These are phyloP conservation scores for Euzophera pinguis DNA, from an alignment of 2,888 invertebrate genomes.

Conservation along the genomic window DNA sequence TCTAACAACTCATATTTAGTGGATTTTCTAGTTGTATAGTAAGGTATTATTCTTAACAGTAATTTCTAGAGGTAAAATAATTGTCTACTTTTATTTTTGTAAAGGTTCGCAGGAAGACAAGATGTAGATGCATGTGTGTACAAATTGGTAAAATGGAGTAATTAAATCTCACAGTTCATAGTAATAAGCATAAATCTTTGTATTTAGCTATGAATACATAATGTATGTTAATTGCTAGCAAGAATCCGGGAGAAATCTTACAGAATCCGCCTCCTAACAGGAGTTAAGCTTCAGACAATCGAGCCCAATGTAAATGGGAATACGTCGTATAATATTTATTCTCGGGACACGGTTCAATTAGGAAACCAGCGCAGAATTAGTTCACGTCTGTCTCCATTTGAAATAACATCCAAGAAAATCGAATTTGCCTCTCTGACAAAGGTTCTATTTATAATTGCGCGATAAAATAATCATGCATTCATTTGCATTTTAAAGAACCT, in stretches of 20 bases:
- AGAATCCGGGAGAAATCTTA: neutral
- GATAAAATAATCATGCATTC: neutral
- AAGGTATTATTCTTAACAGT: too few relatives aligned
- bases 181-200: neutral
- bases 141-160: too few relatives aligned
- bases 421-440: neutral
- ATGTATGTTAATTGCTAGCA: conserved; percentile 4
- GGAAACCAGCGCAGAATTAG: conserved; percentile 28
- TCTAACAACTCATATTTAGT: too few relatives aligned
- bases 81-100: too few relatives aligned
- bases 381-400: conserved; percentile 23
- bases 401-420: conserved; percentile 19
- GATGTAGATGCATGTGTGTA: too few relatives aligned
- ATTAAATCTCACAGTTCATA: too few relatives aligned
- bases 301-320: conserved; percentile 23
- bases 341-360: conserved; percentile 40
- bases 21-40: too few relatives aligned
- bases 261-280: conserved; percentile 3
- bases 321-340: conserved; percentile 30
- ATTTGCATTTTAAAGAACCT: neutral
- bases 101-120: too few relatives aligned
- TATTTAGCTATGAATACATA: neutral
- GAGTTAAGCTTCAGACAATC: conserved; percentile 12
- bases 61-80: too few relatives aligned
- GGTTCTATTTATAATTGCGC: neutral